A percentile compares a stretch with the other conserved stretches of the same genome.
These are phyloP conservation scores for Chloroclystis v-ata DNA, from an alignment of 2,888 invertebrate genomes.

Conservation along the genomic window DNA sequence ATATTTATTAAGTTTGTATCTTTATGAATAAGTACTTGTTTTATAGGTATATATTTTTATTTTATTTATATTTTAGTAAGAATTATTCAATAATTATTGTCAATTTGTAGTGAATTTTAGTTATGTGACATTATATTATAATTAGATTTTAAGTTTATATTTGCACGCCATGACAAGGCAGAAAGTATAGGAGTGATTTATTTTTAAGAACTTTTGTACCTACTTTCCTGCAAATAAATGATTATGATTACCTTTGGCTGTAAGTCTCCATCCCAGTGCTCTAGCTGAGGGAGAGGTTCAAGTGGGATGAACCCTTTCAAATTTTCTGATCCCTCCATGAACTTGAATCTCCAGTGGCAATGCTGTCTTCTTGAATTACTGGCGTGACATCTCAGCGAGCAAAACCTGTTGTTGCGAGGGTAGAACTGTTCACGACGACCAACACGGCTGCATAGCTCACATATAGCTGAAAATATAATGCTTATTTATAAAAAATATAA, in stretches of 20 bases:
- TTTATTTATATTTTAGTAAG: too few species aligned
- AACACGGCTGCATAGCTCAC: constrained; percentile 67
- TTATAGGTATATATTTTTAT: too few species aligned
- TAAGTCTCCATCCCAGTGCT: constrained; percentile 65
- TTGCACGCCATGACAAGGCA: too few species aligned
- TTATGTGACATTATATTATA: too few species aligned
- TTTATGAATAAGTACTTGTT: too few species aligned
- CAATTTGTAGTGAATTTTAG: too few species aligned
- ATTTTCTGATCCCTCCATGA: constrained; percentile 71
- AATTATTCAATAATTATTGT: too few species aligned
- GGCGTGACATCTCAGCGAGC: constrained; percentile 59
- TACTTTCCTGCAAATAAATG: too few species aligned
- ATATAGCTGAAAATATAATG: constrained; percentile 54
- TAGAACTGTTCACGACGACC: constrained; percentile 66
- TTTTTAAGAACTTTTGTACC: too few species aligned
- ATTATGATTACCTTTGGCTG: constrained; percentile 53
- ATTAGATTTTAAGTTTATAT: too few species aligned
- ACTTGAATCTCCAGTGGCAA: constrained; percentile 62
- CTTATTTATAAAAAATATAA: not conserved
- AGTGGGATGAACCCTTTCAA: constrained; percentile 71
- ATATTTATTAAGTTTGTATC: too few species aligned
- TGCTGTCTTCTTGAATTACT: constrained; percentile 49
- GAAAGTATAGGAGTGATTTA: too few species aligned
- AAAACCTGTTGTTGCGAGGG: constrained; percentile 60
- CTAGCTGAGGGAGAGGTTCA: constrained; percentile 70